Conservation (phyloP, 2,797 vertebrate species). For the Toxotes lorentzi region DNA sequence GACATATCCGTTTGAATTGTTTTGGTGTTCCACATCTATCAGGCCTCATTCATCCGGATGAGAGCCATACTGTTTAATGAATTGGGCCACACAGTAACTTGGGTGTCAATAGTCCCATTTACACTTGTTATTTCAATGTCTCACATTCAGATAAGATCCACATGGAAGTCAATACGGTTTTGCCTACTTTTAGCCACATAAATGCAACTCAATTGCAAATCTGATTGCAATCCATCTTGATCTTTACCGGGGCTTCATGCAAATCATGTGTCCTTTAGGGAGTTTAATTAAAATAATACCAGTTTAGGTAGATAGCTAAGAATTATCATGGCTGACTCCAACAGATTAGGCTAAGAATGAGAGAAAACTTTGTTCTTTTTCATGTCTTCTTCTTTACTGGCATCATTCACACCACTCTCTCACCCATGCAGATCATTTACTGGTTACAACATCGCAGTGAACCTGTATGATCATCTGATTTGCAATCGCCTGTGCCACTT, state of each 20-base stretch:
- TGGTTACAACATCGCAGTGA: neutral
- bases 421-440: neutral
- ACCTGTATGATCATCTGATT: conserved; percentile 22
- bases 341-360: neutral
- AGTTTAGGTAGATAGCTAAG: too few species aligned
- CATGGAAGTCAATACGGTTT: neutral
- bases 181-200: neutral
- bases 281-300: neutral
- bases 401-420: neutral
- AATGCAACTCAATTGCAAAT: neutral
- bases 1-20: neutral
- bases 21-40: neutral
- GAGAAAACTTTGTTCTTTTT: neutral
- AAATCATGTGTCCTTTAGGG: neutral
- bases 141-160: neutral
- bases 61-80: neutral
- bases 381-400: neutral
- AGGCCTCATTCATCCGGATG: neutral
- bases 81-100: neutral
- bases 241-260: neutral
- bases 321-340: neutral
- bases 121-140: neutral
- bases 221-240: neutral
- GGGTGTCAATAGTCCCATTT: neutral
- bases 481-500: conserved; percentile 31